Conservation (phyloP, 1,140 invertebrate species). For the Drosophila mojavensis region DNA sequence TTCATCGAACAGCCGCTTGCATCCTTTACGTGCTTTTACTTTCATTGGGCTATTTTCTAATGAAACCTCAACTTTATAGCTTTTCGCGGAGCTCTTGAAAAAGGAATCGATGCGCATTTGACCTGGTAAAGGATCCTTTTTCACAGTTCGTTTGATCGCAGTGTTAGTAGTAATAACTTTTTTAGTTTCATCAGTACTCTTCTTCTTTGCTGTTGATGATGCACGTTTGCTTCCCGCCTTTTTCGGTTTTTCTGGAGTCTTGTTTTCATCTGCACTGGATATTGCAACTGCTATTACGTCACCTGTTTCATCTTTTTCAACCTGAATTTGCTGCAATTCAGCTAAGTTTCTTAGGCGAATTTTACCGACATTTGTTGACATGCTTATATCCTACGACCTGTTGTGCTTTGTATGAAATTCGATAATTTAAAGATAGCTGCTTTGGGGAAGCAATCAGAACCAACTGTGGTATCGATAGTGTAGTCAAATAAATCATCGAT, state of each 20-base stretch:
- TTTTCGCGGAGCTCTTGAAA: slow-evolving; percentile 68
- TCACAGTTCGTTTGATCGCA: slow-evolving; percentile 42
- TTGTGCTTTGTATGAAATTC: not conserved
- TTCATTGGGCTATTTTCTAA: slow-evolving; percentile 1
- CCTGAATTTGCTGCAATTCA: slow-evolving; percentile 31
- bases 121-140: slow-evolving; percentile 56
- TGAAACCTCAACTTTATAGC: slow-evolving; percentile 43
- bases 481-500: not conserved
- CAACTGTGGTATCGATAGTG: not conserved
- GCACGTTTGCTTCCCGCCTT: slow-evolving; percentile 42
- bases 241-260: slow-evolving; percentile 55
- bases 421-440: not conserved
- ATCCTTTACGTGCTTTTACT: slow-evolving; percentile 30
- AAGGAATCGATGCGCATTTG: slow-evolving; percentile 70
- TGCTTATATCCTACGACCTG: slow-evolving; percentile 9
- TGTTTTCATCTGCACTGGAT: not conserved
- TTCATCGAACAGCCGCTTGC: slow-evolving; percentile 67
- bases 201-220: slow-evolving; percentile 58
- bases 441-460: not conserved
- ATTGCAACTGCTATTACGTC: not conserved
- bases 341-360: slow-evolving; percentile 50
- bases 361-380: slow-evolving; percentile 45
- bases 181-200: not conserved
- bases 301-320: not conserved
- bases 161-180: slow-evolving; percentile 16